Percentiles rank a stretch among this genome's conserved stretches.
Evolutionary conservation across 2,113 vertebrate genomes (phyloP).

Genomic region (Hirundichthys speculiger): DNA sequence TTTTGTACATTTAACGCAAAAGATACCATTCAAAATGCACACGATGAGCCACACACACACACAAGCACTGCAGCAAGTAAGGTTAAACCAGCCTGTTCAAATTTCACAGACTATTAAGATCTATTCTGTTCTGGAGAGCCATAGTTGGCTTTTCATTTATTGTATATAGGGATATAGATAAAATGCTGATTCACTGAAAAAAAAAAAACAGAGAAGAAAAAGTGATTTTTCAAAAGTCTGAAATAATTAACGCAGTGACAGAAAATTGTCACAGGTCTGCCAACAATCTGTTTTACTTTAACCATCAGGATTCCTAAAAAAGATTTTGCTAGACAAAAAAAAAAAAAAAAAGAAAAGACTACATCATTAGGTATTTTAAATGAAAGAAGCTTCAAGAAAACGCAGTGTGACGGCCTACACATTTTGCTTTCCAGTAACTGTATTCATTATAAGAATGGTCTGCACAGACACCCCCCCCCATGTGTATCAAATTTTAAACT

Average conservation of each 20-base stretch:
- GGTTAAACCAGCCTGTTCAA: slow-evolving; percentile 17
- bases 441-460: neutral
- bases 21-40: slow-evolving; percentile 18
- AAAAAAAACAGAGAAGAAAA: neutral
- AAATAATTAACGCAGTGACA: neutral
- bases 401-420: slow-evolving; percentile 14
- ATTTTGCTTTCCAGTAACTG: slow-evolving; percentile 1
- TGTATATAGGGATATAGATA: neutral
- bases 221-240: neutral
- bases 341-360: neutral
- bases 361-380: slow-evolving; percentile 18
- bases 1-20: slow-evolving; percentile 37
- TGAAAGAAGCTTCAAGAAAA: slow-evolving; percentile 6
- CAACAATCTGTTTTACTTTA: neutral
- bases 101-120: slow-evolving; percentile 3
- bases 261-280: neutral
- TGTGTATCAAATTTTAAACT: neutral
- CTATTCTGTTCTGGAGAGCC: slow-evolving; percentile 5
- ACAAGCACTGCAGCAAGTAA: slow-evolving; percentile 6
- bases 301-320: neutral
- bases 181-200: neutral
- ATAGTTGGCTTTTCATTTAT: slow-evolving; percentile 11
- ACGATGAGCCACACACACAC: slow-evolving; percentile 4
- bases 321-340: neutral
- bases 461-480: neutral